Conservation (phyloP, 2,888 invertebrate species). For the Aplocera efformata region DNA sequence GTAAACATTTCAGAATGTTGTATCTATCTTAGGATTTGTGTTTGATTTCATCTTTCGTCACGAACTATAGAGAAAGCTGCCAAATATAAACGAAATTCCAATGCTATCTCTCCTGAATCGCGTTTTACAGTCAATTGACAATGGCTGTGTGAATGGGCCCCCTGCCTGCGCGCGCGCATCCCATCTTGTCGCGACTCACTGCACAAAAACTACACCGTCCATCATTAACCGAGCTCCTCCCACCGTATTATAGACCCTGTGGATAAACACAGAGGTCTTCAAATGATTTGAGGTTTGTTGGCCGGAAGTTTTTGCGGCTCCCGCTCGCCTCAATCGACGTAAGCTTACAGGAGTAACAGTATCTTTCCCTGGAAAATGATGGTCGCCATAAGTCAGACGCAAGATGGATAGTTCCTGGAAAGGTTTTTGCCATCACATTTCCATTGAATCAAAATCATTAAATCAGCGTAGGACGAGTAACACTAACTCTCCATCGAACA, state of each 20-base stretch:
- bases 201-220: slow-evolving; percentile 41
- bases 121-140: slow-evolving; percentile 58
- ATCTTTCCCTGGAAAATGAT: slow-evolving; percentile 29
- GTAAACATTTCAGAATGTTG: too few species aligned
- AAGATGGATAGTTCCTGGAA: slow-evolving; percentile 31
- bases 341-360: slow-evolving; percentile 27
- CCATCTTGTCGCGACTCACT: slow-evolving; percentile 32
- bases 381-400: slow-evolving; percentile 28
- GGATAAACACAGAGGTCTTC: not conserved
- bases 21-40: too few species aligned
- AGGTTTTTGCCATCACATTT: slow-evolving; percentile 20
- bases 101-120: slow-evolving; percentile 25
- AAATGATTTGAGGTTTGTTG: slow-evolving; percentile 2
- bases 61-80: too few species aligned
- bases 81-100: slow-evolving; percentile 6
- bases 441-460: slow-evolving; percentile 23
- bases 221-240: slow-evolving; percentile 17
- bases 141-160: slow-evolving; percentile 65
- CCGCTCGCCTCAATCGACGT: slow-evolving; percentile 28
- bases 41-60: too few species aligned
- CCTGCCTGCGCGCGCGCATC: slow-evolving; percentile 45
- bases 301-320: slow-evolving; percentile 21
- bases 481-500: too few species aligned
- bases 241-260: slow-evolving; percentile 10
- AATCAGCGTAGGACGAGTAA: slow-evolving; percentile 17